Evolutionary conservation across 2,113 vertebrate species (phyloP).

Genomic region (Scomber scombrus): DNA sequence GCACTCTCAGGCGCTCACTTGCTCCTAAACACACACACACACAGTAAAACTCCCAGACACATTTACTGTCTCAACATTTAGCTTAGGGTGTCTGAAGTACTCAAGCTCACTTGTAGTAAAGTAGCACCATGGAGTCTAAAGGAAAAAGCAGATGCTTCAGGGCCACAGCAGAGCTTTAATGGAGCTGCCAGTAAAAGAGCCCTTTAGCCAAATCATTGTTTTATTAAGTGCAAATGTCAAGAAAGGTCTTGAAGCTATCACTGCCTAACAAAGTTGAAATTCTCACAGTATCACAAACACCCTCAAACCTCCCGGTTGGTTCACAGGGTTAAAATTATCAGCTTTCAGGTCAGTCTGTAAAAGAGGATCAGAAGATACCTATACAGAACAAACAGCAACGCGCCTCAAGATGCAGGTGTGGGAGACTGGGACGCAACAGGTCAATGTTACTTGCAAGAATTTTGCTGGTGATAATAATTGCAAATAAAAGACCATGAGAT

Average conservation of each 20-base stretch:
- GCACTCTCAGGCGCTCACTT: not conserved
- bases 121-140: slow-evolving; percentile 31
- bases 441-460: slow-evolving; percentile 24
- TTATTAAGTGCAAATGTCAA: slow-evolving; percentile 67
- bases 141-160: slow-evolving; percentile 42
- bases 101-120: slow-evolving; percentile 34
- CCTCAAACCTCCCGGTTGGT: not conserved
- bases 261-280: slow-evolving; percentile 20
- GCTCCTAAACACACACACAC: slow-evolving; percentile 12
- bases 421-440: slow-evolving; percentile 37
- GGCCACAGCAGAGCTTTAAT: slow-evolving; percentile 40
- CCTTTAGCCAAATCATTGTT: slow-evolving; percentile 58
- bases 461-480: not conserved
- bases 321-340: slow-evolving; percentile 47
- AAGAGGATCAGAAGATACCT: slow-evolving; percentile 35
- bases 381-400: not conserved
- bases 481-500: not conserved
- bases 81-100: slow-evolving; percentile 37
- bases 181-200: slow-evolving; percentile 35
- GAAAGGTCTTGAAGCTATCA: slow-evolving; percentile 36
- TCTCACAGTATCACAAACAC: slow-evolving; percentile 23
- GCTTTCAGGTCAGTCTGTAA: slow-evolving; percentile 17
- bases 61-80: slow-evolving; percentile 49
- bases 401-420: slow-evolving; percentile 31
- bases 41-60: slow-evolving; percentile 6